phyloP scores from a whole-genome alignment of 2,888 invertebrate species.

The Brachylomia viminalis region DNA sequence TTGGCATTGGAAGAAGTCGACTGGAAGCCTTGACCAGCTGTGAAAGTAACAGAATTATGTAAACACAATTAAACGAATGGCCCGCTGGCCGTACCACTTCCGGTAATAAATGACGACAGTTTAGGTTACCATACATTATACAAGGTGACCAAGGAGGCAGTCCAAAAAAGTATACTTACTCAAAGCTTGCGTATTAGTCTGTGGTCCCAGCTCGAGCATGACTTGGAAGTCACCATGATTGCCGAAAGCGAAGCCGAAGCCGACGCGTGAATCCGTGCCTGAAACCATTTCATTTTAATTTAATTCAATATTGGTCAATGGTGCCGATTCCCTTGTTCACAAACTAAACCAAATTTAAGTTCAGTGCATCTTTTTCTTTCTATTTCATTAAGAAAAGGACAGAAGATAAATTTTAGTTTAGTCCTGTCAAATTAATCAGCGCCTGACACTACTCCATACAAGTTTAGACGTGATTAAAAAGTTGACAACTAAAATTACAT shows the following conservation, averaged over 20 bases:
- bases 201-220: slow-evolving; percentile 94
- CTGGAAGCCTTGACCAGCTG: slow-evolving; percentile 80
- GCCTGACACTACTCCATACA: too few relatives aligned
- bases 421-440: too few relatives aligned
- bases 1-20: slow-evolving; percentile 73
- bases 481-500: too few relatives aligned
- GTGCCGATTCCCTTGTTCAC: too few relatives aligned
- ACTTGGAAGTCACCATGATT: slow-evolving; percentile 96
- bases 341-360: too few relatives aligned
- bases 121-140: neutral
- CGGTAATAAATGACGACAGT: neutral
- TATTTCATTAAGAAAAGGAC: too few relatives aligned
- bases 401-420: too few relatives aligned
- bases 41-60: slow-evolving; percentile 49
- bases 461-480: too few relatives aligned
- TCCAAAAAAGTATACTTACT: slow-evolving; percentile 79
- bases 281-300: slow-evolving; percentile 67
- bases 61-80: neutral
- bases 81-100: slow-evolving; percentile 3
- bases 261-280: slow-evolving; percentile 95
- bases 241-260: slow-evolving; percentile 95
- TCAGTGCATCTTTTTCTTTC: too few relatives aligned
- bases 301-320: neutral
- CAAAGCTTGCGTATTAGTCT: slow-evolving; percentile 93
- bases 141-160: too few relatives aligned